Percentiles rank a stretch among this genome's conserved stretches.
phyloP scores from a whole-genome alignment of 1,140 invertebrate genomes.

The Anastrepha obliqua region DNA sequence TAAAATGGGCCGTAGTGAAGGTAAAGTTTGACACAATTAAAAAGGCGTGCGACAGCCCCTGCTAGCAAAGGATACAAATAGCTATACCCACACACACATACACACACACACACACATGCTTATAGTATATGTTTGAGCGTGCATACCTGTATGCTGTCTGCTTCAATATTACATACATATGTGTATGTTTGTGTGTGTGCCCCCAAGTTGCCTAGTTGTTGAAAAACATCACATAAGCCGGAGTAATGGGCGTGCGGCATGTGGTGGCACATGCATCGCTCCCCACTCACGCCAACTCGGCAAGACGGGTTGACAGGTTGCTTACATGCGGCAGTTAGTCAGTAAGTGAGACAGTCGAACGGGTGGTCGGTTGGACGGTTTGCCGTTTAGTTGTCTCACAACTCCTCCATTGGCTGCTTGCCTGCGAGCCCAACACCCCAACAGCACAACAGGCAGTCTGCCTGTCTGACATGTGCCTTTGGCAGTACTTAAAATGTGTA shows the following conservation, averaged over 20 bases:
- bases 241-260: background rate
- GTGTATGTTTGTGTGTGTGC: too few species aligned
- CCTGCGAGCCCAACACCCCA: too few species aligned
- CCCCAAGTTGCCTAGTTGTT: too few species aligned
- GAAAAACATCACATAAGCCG: background rate
- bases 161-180: too few species aligned
- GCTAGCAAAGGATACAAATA: conserved; percentile 17
- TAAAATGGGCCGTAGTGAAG: conserved; percentile 18
- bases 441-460: background rate
- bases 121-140: too few species aligned
- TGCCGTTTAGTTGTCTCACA: too few species aligned
- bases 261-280: background rate
- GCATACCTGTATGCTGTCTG: background rate
- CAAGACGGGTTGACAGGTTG: background rate
- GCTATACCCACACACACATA: background rate
- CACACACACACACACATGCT: background rate
- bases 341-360: background rate
- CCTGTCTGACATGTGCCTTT: conserved; percentile 1
- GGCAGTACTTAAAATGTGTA: background rate
- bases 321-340: background rate
- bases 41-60: background rate
- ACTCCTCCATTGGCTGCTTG: too few species aligned
- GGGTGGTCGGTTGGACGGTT: too few species aligned
- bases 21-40: conserved; percentile 48
- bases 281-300: background rate